These are phyloP conservation scores for Oxyscelio sp. DNA, from an alignment of 2,888 invertebrate species.

Conservation along the genomic window DNA sequence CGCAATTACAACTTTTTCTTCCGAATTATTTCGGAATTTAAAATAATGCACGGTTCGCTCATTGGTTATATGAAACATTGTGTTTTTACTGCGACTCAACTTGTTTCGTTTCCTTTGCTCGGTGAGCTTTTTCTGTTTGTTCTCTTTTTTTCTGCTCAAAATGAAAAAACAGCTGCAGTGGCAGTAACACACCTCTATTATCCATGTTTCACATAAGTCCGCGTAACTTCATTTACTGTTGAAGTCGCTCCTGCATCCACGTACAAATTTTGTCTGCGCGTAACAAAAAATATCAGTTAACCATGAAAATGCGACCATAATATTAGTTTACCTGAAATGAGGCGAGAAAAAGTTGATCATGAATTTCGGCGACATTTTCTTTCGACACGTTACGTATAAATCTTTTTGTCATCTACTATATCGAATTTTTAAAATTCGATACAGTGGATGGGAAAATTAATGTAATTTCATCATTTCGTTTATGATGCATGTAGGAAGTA, in stretches of 20 bases:
- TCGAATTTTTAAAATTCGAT: too few species aligned
- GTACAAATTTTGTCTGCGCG: slow-evolving; percentile 2
- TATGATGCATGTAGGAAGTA: too few species aligned
- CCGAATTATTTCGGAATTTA: too few species aligned
- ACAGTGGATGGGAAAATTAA: too few species aligned
- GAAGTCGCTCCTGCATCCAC: slow-evolving; percentile 11
- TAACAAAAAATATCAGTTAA: slow-evolving; percentile 3
- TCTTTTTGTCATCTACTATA: too few species aligned
- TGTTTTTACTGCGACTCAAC: slow-evolving; percentile 5
- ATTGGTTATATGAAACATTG: slow-evolving; percentile 35
- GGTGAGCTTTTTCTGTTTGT: background rate
- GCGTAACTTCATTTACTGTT: slow-evolving; percentile 40
- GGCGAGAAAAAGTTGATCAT: slow-evolving; percentile 4
- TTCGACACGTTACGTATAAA: background rate
- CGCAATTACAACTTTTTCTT: too few species aligned
- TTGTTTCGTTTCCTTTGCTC: slow-evolving; percentile 14
- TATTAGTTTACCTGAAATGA: slow-evolving; percentile 7
- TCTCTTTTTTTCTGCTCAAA: slow-evolving; percentile 9
- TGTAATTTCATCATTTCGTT: too few species aligned
- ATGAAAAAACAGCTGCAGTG: slow-evolving; percentile 11
- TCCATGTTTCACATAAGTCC: slow-evolving; percentile 37
- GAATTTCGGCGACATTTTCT: background rate
- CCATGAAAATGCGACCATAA: background rate
- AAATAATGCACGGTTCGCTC: too few species aligned
- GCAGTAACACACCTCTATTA: slow-evolving; percentile 29